A percentile compares a stretch with the other conserved stretches of the same genome.
Evolutionary conservation across 2,888 invertebrate species (phyloP).

Genomic region (Ichneumon xanthorius): DNA sequence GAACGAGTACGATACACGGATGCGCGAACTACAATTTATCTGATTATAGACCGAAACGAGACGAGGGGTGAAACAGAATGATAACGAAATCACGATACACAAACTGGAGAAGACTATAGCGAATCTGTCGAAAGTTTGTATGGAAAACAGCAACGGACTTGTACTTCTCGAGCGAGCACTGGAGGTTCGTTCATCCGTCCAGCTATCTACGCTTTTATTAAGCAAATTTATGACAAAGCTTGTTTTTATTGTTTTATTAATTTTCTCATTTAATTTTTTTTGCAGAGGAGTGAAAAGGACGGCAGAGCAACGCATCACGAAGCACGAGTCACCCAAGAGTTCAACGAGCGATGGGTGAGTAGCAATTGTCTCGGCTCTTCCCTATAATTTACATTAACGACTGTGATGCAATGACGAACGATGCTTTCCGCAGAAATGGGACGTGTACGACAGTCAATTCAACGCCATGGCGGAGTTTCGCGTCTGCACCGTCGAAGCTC

Average conservation of each 20-base stretch:
- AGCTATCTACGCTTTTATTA: not conserved
- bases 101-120: conserved; percentile 66
- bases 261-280: not conserved
- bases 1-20: not conserved
- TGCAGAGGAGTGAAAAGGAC: conserved; percentile 60
- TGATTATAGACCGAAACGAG: conserved; percentile 56
- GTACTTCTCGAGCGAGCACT: conserved; percentile 61
- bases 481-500: conserved; percentile 81
- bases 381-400: conserved; percentile 2
- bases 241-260: not conserved
- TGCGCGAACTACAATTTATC: conserved; percentile 14
- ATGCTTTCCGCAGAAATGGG: conserved; percentile 68
- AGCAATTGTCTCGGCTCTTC: not conserved
- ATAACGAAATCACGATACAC: conserved; percentile 51
- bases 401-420: conserved; percentile 4
- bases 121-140: conserved; percentile 63
- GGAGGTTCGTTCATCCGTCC: conserved; percentile 55
- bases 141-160: conserved; percentile 63
- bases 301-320: conserved; percentile 46
- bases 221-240: not conserved
- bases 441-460: conserved; percentile 74
- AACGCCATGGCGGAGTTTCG: conserved; percentile 81
- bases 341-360: conserved; percentile 69
- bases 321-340: conserved; percentile 43
- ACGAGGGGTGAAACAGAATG: conserved; percentile 31